Conservation (phyloP, 1,140 invertebrate species). For the Coelopa frigida region DNA sequence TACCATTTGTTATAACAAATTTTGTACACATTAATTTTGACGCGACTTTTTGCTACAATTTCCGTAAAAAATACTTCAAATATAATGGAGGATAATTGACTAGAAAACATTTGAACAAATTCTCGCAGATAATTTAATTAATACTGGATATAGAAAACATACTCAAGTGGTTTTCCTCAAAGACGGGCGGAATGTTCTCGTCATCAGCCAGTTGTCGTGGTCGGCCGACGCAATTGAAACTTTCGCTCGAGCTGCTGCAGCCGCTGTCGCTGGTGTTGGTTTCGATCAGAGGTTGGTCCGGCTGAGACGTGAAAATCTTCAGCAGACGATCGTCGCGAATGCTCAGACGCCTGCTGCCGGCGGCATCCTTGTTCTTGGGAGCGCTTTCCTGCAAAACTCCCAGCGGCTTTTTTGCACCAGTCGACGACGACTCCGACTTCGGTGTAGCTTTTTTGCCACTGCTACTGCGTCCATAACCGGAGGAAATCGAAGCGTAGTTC, state of each 20-base stretch:
- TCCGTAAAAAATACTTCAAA: not conserved
- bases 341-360: slow-evolving; percentile 4
- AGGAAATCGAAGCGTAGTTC: slow-evolving; percentile 16
- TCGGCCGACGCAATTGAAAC: not conserved
- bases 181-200: too few species aligned
- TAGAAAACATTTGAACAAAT: not conserved
- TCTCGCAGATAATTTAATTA: not conserved
- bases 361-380: too few species aligned
- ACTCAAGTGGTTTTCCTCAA: not conserved
- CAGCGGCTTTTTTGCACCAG: slow-evolving; percentile 5
- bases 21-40: slow-evolving; percentile 11
- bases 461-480: too few species aligned
- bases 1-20: slow-evolving; percentile 13
- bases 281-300: slow-evolving; percentile 2
- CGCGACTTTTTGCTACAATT: not conserved
- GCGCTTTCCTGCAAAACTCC: too few species aligned
- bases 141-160: not conserved
- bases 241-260: slow-evolving; percentile 3
- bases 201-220: not conserved
- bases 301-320: slow-evolving; percentile 7
- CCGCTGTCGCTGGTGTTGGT: slow-evolving; percentile 8
- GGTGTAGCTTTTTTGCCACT: not conserved
- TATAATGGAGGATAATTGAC: not conserved
- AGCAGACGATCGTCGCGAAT: slow-evolving; percentile 11
- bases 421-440: not conserved